Evolutionary conservation across 2,797 vertebrate genomes (phyloP), one percentile per base, ranked within the genome.

Genomic region (Arnoldichthys spilopterus): DNA sequence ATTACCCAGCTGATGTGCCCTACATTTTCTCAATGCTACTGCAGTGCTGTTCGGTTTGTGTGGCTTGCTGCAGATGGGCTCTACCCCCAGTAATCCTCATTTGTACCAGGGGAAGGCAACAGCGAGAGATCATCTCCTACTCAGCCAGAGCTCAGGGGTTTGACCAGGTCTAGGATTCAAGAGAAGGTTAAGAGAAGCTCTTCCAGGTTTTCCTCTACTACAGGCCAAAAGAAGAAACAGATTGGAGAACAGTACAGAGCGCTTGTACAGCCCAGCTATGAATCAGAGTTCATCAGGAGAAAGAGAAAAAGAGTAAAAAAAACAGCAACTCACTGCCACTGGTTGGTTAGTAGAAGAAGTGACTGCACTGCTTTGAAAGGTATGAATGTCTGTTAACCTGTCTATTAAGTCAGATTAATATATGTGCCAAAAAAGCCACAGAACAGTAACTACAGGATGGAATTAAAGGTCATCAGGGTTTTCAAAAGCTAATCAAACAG

Each of bases 131-230:
- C 77, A 90, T 87, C 85, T 88, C 88, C 84, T 88, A 88, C 82
- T 87, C 84, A 92, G 89, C 86, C 86, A 91, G 87, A 92, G 90
- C 85, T 77, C 49, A 86, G 67, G 72, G 76, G 74, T 80, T 80
- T 88, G 88, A 90, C 89, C 82, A 75, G 49, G 77, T 87, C 89
- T 92, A 91, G 69, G 82, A 91, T 90, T 90, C 86, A 89, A 87
- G 83, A 91, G 85, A 86, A 85, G 78, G 91, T 93, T 91, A 20
- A 93, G 86, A 89, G 75, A 92, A 93, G 89, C 87, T 89, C 90
- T 78, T 89, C 79, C 63, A 80, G 82, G 87, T 83, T 87, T 88
- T 92, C 86, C 86, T 92, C 86, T 87, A 92, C 82, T 81, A 80
- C 83, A 90, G 88, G 88, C 90, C 88, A 87, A 89, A 74, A 77